phyloP scores from a whole-genome alignment of 2,888 invertebrate species.

The Pterobdella sp. region DNA sequence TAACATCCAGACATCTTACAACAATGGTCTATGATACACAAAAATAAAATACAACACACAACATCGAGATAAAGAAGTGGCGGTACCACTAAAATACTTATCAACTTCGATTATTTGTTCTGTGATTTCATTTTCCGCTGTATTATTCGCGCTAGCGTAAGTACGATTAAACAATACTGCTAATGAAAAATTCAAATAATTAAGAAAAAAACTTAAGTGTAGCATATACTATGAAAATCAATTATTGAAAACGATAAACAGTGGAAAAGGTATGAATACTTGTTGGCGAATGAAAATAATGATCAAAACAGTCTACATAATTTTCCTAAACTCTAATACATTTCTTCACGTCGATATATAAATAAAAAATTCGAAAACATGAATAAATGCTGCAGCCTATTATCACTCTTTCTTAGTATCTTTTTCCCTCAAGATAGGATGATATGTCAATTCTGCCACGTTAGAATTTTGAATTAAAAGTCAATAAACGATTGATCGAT shows the following conservation, averaged over 20 bases:
- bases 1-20: not conserved
- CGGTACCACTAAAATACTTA: not conserved
- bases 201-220: no score
- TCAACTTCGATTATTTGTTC: not conserved
- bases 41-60: slow-evolving; percentile 13
- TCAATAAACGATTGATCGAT: not conserved
- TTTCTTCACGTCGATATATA: no score
- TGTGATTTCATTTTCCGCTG: not conserved
- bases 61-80: not conserved
- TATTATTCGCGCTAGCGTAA: not conserved
- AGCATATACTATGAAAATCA: no score
- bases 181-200: no score
- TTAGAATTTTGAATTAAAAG: not conserved
- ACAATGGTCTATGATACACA: slow-evolving; percentile 10
- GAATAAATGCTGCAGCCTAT: not conserved
- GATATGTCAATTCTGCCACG: slow-evolving; percentile 22
- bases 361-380: no score
- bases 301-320: no score
- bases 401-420: slow-evolving; percentile 3
- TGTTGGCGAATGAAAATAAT: no score
- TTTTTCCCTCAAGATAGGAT: slow-evolving; percentile 23
- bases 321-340: no score
- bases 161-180: not conserved
- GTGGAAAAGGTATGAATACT: no score
- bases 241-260: no score